Base-by-base conservation (phyloP, 1,140 invertebrate genomes). In the Paramacrobiotus metropolitanus region DNA sequence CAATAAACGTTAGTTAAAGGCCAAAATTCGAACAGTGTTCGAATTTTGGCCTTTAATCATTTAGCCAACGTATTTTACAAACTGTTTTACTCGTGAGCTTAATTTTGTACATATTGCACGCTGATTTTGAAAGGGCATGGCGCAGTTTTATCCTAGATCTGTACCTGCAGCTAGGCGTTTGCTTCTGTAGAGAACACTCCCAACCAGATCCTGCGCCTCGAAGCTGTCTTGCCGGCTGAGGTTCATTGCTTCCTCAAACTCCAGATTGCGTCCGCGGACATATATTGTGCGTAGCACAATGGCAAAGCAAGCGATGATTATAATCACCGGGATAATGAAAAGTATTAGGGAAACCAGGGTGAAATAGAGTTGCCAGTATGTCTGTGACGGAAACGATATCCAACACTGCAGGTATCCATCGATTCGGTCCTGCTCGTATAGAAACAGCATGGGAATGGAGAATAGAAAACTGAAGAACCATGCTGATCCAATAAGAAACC, bases 211-310 rank as follows among this genome's bases (percentile, higher is more conserved):
- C 4, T 15, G 15, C 4, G 15, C 48, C 15, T 55, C 48, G 21
- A 55, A 55, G 48, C 48, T 55, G 48, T 55, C 48, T 24, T 55
- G 48, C 21, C 48, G 48, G 21, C 15, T 20, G 4, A 55, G 48
- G 21, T 21, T 55, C 48, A 55, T 55, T 20, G 48, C 48, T 28
- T 55, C 48, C 28, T 55, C 48, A 24, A 55, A 55, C 48, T 55
- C 55, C 63, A 74, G 68, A 21, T 67, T 63, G 40, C 68, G 67
- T 61, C 71, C 82, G 67, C 86, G 86, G 1, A 83, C 82, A 87
- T 87, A 91, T 65, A 95, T 93, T 1, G 89, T 92, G 70, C 82
- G 79, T 0, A 94, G 86, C 64, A 95, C 94, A 64, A 92, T 80
- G 4, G 83, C 80, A 73, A 94, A 94, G 70, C 90, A 94, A 1